Evolutionary conservation across 2,113 vertebrate species (phyloP).

Genomic region (Zeus faber): DNA sequence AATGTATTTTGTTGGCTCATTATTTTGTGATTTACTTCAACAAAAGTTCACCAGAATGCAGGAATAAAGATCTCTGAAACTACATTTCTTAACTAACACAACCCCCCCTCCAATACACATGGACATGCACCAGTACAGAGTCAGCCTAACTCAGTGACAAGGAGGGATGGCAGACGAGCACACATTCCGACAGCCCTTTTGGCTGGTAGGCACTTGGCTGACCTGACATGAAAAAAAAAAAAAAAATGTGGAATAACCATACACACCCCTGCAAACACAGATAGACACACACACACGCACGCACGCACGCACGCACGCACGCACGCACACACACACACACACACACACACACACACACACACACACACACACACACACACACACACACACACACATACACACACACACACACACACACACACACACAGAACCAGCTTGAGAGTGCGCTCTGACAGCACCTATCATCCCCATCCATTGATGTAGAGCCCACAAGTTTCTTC

Average conservation of each 20-base stretch:
- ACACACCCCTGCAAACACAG: no score
- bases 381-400: neutral
- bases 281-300: neutral
- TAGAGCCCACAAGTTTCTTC: no score
- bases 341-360: neutral
- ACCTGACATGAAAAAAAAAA: constrained; percentile 24
- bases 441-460: no score
- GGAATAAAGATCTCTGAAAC: no score
- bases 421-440: no score
- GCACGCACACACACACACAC: neutral
- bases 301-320: constrained; percentile 1
- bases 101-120: constrained; percentile 14
- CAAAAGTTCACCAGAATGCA: no score
- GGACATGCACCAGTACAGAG: constrained; percentile 42
- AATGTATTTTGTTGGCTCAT: no score
- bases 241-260: constrained; percentile 6
- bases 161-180: constrained; percentile 18
- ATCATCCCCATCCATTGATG: no score
- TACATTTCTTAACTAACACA: no score
- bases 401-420: neutral
- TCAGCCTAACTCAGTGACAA: constrained; percentile 39
- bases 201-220: constrained; percentile 5
- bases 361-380: neutral
- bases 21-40: no score
- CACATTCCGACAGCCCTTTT: neutral